Base-by-base conservation (phyloP, 1,140 invertebrate species). In the Eupeodes corollae region DNA sequence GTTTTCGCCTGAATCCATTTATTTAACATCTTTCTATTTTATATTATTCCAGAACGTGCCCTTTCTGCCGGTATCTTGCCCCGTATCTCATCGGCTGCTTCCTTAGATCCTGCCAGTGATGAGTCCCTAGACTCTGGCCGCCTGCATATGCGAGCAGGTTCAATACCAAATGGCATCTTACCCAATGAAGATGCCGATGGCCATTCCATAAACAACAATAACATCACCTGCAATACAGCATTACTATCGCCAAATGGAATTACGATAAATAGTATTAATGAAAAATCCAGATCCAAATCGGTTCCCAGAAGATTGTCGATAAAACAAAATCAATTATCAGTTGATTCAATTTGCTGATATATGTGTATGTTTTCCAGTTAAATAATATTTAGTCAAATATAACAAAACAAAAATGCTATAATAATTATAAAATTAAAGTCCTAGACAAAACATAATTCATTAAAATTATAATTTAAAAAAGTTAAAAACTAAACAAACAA, bases 211-310 rank as follows among this genome's bases (percentile, higher is more conserved):
- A 66, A 66, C 15, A 61, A 60, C 40, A 62, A 61, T 31, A 48
- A 44, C 35, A 46, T 30, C 31, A 16, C 14, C 9, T 13, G 16
- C 8, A 40, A 40, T 38, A 34, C 33, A 51, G 33, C 42, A 30
- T 49, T 62, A 14, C 63, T 62, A 48, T 60, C 57, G 54, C 60
- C 60, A 32, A 63, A 57, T 48, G 63, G 60, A 50, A 58, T 59
- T 42, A 65, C 64, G 57, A 56, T 64, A 53, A 55, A 63, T 60
- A 66, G 63, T 66, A 66, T 66, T 66, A 66, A 65, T 55, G 63
- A 66, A 54, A 60, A 59, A 56, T 65, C 60, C 49, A 65, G 59
- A 51, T 65, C 62, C 48, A 53, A 60, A 44, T 46, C 55, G 16
- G 61, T 59, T 52, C 51, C 60, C 12, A 57, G 64, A 42, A 56